phyloP scores from a whole-genome alignment of 1,140 invertebrate species.

The Cardiocondyla obscurior region DNA sequence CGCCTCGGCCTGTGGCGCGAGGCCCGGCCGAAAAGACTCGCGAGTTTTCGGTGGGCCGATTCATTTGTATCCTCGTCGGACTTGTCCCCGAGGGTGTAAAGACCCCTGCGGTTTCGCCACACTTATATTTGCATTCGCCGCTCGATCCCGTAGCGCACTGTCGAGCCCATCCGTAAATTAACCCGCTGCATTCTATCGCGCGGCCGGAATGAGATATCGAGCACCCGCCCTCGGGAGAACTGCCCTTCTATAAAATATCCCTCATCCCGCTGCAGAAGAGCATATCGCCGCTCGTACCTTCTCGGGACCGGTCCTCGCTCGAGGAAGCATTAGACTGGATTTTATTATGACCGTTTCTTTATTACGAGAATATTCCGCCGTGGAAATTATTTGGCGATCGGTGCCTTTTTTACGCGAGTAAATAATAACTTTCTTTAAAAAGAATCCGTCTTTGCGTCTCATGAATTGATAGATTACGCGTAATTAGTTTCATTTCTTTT shows the following conservation, averaged over 20 bases:
- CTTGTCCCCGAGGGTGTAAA: conserved; percentile 69
- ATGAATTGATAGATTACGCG: conserved; percentile 6
- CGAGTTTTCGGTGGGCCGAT: conserved; percentile 64
- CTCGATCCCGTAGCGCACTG: conserved; percentile 41
- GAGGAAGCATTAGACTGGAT: conserved; percentile 4
- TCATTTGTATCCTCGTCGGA: conserved; percentile 69
- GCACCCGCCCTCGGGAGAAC: conserved; percentile 48
- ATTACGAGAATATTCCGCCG: conserved; percentile 4
- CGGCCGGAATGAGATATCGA: conserved; percentile 70
- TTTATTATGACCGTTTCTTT: conserved; percentile 42
- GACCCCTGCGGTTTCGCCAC: conserved; percentile 70
- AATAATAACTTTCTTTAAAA: too few species aligned
- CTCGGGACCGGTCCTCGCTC: conserved; percentile 51
- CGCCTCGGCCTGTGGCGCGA: background rate
- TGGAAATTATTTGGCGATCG: conserved; percentile 40
- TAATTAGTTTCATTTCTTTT: background rate
- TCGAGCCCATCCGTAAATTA: conserved; percentile 67
- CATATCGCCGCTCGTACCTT: conserved; percentile 61
- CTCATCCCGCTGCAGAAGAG: conserved; percentile 57
- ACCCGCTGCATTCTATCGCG: conserved; percentile 64
- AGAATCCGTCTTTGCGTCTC: too few species aligned
- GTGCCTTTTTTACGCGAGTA: background rate
- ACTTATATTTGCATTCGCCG: conserved; percentile 71
- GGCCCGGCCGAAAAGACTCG: conserved; percentile 16
- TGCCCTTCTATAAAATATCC: conserved; percentile 70